Evolutionary conservation across 2,113 vertebrate species (phyloP).

Genomic region (Ictalurus furcatus): DNA sequence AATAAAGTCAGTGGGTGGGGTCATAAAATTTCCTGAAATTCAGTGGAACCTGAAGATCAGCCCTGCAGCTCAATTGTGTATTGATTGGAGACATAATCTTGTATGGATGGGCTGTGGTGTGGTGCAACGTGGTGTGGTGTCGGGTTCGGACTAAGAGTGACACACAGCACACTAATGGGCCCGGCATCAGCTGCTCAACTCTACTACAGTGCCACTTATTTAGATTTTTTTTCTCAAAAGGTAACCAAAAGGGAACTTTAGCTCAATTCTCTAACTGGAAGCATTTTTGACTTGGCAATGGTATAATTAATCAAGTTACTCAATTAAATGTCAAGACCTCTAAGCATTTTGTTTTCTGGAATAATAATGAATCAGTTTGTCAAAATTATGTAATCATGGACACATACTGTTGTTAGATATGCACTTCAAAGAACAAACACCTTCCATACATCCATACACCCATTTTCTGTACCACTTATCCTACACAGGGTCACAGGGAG

Average conservation of each 20-base stretch:
- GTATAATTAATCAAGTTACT: conserved; percentile 41
- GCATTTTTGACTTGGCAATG: conserved; percentile 20
- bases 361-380: conserved; percentile 31
- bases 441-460: not conserved
- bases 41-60: conserved; percentile 50
- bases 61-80: conserved; percentile 44
- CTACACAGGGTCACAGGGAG: too few relatives aligned
- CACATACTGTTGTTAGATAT: conserved; percentile 7
- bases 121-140: not conserved
- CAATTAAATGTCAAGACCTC: conserved; percentile 16
- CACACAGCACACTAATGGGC: conserved; percentile 49
- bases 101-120: conserved; percentile 42
- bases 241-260: too few relatives aligned
- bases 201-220: conserved; percentile 24
- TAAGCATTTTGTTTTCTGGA: conserved; percentile 21
- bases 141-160: conserved; percentile 20
- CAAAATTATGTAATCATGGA: conserved; percentile 20
- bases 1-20: conserved; percentile 12
- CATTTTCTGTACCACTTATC: too few relatives aligned
- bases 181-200: conserved; percentile 17
- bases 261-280: conserved; percentile 8
- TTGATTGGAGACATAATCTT: conserved; percentile 47
- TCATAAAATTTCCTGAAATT: conserved; percentile 55
- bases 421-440: not conserved
- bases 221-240: conserved; percentile 38